Conservation (phyloP, 2,113 vertebrate genomes). For the Rhodinocichla rosea region DNA sequence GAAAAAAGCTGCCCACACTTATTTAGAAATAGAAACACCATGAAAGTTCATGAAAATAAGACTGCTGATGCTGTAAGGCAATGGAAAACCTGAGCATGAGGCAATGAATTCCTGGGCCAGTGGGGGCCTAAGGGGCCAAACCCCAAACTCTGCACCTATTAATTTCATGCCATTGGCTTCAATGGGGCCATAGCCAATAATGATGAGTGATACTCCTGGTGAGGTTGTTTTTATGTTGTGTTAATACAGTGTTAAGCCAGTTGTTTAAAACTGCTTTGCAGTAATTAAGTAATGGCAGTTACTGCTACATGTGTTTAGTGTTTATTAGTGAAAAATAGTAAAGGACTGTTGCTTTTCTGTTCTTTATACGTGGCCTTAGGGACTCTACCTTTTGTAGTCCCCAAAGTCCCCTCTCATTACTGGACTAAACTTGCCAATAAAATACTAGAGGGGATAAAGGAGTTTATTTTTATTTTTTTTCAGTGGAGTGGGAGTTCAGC, state of each 20-base stretch:
- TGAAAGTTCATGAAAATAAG: neutral
- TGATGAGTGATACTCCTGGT: slow-evolving; percentile 3
- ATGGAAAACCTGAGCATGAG: slow-evolving; percentile 37
- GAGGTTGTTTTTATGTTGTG: slow-evolving; percentile 51
- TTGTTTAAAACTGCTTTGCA: slow-evolving; percentile 63
- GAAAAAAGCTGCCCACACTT: neutral
- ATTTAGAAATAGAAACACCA: neutral
- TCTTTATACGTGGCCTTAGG: slow-evolving; percentile 9
- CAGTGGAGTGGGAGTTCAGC: neutral
- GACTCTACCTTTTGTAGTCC: slow-evolving; percentile 44
- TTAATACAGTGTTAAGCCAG: slow-evolving; percentile 64
- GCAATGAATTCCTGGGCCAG: slow-evolving; percentile 31
- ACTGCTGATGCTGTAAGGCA: neutral
- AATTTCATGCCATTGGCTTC: slow-evolving; percentile 46
- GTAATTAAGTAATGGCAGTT: slow-evolving; percentile 58
- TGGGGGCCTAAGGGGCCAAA: neutral
- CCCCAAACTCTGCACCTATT: neutral
- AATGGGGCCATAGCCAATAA: slow-evolving; percentile 9
- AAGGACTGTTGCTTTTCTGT: slow-evolving; percentile 24
- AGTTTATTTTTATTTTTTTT: neutral
- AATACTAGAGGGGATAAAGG: neutral
- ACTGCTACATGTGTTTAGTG: slow-evolving; percentile 49
- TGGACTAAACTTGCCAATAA: slow-evolving; percentile 3
- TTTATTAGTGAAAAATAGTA: slow-evolving; percentile 56
- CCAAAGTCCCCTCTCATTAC: slow-evolving; percentile 21